These are phyloP conservation scores for Vultur gryphus DNA, from an alignment of 2,797 vertebrate species.

Conservation along the genomic window DNA sequence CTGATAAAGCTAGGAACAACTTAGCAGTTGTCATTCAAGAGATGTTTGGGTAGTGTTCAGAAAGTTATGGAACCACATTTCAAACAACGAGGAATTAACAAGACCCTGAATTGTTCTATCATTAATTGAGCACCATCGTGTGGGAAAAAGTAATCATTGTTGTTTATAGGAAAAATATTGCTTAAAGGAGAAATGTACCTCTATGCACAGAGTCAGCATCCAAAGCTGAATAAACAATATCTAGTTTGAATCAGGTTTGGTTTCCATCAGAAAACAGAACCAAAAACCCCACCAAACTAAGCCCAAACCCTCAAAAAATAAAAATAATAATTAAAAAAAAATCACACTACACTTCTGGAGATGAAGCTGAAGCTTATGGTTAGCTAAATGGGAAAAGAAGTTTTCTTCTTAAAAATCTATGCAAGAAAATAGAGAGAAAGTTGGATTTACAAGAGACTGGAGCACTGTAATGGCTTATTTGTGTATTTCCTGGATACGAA, in stretches of 20 bases:
- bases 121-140: background rate
- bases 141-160: background rate
- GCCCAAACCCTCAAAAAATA: background rate
- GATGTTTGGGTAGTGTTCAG: background rate
- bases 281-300: accelerated
- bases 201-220: background rate
- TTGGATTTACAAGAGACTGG: background rate
- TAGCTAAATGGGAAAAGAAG: background rate
- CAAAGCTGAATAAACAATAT: background rate
- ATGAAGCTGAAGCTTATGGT: background rate
- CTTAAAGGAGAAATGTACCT: background rate
- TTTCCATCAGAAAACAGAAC: background rate
- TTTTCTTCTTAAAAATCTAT: background rate
- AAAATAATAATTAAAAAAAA: background rate
- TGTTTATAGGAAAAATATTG: background rate
- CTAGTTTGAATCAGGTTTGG: background rate
- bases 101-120: background rate
- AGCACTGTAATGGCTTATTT: background rate
- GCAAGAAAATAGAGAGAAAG: background rate
- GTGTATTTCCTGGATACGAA: background rate
- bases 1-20: background rate
- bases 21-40: background rate
- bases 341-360: background rate
- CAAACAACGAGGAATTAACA: background rate
- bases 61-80: background rate